These are phyloP conservation scores for Caloenas nicobarica DNA, from an alignment of 2,113 vertebrate species.

Conservation along the genomic window DNA sequence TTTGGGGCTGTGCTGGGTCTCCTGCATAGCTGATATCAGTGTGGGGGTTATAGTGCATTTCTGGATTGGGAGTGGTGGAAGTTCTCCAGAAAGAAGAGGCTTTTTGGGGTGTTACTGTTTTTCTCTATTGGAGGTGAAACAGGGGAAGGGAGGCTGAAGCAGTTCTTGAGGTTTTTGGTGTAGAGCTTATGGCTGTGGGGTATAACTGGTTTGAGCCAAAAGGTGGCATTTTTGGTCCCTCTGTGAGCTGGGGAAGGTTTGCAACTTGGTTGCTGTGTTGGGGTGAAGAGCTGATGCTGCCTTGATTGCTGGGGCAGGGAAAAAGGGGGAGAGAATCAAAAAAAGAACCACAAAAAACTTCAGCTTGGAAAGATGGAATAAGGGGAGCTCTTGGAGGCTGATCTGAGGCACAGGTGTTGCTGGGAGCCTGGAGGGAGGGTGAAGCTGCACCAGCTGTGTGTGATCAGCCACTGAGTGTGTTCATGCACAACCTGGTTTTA, in stretches of 20 bases:
- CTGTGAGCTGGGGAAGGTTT: neutral
- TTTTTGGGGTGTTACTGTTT: neutral
- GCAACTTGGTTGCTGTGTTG: neutral
- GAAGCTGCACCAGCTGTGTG: neutral
- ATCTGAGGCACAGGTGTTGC: neutral
- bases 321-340: neutral
- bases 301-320: neutral
- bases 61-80: neutral
- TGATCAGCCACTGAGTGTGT: neutral
- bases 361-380: fast-evolving
- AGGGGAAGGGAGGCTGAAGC: neutral
- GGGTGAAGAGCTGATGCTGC: neutral
- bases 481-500: neutral
- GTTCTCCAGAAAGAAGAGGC: fast-evolving
- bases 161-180: neutral
- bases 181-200: fast-evolving
- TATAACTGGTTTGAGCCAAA: fast-evolving
- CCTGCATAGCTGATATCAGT: neutral
- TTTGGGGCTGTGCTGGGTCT: neutral
- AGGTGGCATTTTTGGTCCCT: neutral
- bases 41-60: neutral
- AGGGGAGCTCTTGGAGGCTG: neutral
- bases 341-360: neutral
- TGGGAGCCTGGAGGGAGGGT: neutral
- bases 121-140: fast-evolving